These are phyloP conservation scores for Catocala fraxini DNA, from an alignment of 2,888 invertebrate genomes.

Conservation along the genomic window DNA sequence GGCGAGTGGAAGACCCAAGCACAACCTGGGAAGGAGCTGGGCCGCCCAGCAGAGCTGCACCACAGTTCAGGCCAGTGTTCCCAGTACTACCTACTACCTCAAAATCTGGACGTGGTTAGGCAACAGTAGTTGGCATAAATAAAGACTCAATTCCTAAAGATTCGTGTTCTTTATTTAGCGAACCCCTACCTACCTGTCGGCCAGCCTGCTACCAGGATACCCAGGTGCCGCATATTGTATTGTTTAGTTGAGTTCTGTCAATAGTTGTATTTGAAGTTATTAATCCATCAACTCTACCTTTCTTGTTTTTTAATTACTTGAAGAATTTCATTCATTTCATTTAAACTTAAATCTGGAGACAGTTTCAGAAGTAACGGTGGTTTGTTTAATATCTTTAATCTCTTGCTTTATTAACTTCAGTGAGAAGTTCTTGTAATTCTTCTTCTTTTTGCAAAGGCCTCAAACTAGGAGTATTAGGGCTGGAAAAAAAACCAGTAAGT, in stretches of 20 bases:
- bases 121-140: too few relatives aligned
- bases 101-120: too few relatives aligned
- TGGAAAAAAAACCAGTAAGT: conserved; percentile 61
- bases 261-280: conserved; percentile 98
- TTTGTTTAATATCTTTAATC: conserved; percentile 80
- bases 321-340: conserved; percentile 94
- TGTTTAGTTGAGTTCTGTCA: conserved; percentile 90
- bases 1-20: too few relatives aligned
- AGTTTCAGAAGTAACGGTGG: conserved; percentile 96
- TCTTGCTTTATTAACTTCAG: conserved; percentile 88
- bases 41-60: too few relatives aligned
- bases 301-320: conserved; percentile 89
- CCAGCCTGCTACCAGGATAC: too few relatives aligned
- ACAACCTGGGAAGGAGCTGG: too few relatives aligned
- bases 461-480: conserved; percentile 98
- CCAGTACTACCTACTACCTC: too few relatives aligned
- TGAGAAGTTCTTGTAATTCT: conserved; percentile 90
- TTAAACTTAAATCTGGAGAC: conserved; percentile 94
- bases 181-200: too few relatives aligned
- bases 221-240: too few relatives aligned
- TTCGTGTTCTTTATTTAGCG: too few relatives aligned
- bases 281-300: conserved; percentile 95
- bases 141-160: too few relatives aligned
- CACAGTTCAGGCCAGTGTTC: too few relatives aligned
- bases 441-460: conserved; percentile 93